These are phyloP conservation scores for Drosophila tanythrix DNA, from an alignment of 2,888 invertebrate species.

Conservation along the genomic window DNA sequence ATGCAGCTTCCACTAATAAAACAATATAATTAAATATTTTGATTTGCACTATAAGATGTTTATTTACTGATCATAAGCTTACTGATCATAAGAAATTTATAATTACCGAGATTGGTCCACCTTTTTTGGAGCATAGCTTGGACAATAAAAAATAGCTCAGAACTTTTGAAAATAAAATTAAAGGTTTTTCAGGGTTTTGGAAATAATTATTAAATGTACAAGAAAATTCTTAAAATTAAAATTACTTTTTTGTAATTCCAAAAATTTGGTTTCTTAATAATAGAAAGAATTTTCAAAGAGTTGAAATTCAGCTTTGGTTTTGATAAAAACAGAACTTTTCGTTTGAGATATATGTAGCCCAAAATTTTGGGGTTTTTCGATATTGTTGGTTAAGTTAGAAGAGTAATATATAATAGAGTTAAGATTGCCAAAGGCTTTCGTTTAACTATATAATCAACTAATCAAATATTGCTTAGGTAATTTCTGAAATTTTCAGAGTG, in stretches of 20 bases:
- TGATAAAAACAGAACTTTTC: not conserved
- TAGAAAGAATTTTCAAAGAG: not conserved
- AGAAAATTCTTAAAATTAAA: not conserved
- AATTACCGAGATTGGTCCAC: not conserved
- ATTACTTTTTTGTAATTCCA: not conserved
- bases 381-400: not conserved
- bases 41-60: not conserved
- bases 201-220: not conserved
- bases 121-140: not conserved
- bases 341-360: not conserved
- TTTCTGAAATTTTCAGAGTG: too few species aligned
- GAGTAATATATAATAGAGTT: not conserved
- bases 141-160: too few species aligned
- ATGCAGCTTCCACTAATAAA: not conserved
- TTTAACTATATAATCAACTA: too few species aligned
- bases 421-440: too few species aligned
- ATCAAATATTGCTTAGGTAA: too few species aligned
- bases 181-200: too few species aligned
- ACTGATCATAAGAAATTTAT: not conserved
- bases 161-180: not conserved
- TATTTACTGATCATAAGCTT: not conserved
- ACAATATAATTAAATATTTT: not conserved
- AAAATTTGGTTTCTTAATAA: not conserved
- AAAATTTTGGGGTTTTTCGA: too few species aligned
- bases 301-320: not conserved